Conservation (phyloP, 2,797 vertebrate species). For the Lindbergichthys nudifrons region DNA sequence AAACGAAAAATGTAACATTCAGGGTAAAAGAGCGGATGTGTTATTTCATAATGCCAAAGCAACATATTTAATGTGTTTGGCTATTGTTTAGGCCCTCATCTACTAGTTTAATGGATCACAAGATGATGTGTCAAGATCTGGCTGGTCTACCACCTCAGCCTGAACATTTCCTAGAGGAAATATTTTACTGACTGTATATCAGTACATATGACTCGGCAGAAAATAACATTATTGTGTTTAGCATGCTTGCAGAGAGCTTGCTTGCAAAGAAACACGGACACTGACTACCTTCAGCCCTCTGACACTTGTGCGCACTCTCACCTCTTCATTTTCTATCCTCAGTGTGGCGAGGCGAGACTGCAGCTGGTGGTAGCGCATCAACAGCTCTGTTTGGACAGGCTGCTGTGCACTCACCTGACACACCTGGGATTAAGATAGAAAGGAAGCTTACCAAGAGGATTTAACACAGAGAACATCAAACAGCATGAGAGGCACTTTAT, state of each 20-base stretch:
- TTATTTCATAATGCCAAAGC: not conserved
- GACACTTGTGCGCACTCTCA: constrained; percentile 71
- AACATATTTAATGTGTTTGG: not conserved
- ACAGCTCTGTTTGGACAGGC: constrained; percentile 95
- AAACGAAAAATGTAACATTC: not conserved
- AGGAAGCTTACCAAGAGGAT: constrained; percentile 4
- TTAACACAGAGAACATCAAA: constrained; percentile 21
- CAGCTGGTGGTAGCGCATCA: constrained; percentile 98
- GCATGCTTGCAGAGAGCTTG: not conserved
- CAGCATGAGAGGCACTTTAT: not conserved
- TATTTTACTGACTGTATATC: not conserved
- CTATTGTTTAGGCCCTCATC: not conserved
- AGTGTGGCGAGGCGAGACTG: constrained; percentile 96
- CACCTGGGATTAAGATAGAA: constrained; percentile 84
- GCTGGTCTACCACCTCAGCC: not conserved
- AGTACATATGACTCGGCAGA: not conserved
- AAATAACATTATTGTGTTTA: not conserved
- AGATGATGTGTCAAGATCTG: not conserved
- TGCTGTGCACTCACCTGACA: constrained; percentile 98
- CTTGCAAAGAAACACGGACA: constrained; percentile 29
- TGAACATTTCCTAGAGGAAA: not conserved
- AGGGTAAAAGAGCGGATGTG: not conserved
- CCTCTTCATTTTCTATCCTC: constrained; percentile 99
- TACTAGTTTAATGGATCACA: not conserved
- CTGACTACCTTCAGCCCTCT: not conserved